A percentile compares a stretch with the other conserved stretches of the same genome.
Evolutionary conservation across 2,113 vertebrate species (phyloP).

Genomic region (Hiodon alosoides): DNA sequence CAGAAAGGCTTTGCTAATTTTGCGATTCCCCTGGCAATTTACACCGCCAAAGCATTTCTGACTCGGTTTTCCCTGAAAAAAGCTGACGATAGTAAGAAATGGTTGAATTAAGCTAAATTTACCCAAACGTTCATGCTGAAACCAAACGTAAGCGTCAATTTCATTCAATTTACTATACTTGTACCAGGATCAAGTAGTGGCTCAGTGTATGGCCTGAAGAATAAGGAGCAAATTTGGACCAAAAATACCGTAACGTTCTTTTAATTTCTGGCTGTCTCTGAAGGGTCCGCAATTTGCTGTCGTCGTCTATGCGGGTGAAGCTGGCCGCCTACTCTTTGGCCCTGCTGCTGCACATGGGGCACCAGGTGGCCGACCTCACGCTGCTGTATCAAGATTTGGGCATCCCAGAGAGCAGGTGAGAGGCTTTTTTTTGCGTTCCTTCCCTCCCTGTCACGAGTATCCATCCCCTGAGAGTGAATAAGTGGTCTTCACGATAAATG

Average conservation of each 20-base stretch:
- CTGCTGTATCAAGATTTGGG: slow-evolving; percentile 60
- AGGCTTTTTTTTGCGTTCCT: not conserved
- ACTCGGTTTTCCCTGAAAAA: no score
- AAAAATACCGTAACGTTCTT: not conserved
- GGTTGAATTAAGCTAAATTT: no score
- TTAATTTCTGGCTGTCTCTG: not conserved
- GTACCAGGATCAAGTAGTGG: no score
- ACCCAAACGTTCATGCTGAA: no score
- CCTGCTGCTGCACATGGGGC: slow-evolving; percentile 59
- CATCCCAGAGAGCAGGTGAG: slow-evolving; percentile 53
- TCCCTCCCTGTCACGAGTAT: not conserved
- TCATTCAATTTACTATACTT: no score
- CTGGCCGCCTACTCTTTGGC: slow-evolving; percentile 55
- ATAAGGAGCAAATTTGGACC: no score
- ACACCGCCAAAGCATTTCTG: no score
- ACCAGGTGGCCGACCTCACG: slow-evolving; percentile 57
- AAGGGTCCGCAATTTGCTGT: slow-evolving; percentile 54
- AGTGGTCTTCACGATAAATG: no score
- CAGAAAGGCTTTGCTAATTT: no score
- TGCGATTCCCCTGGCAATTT: no score
- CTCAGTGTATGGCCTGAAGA: not conserved
- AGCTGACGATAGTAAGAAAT: no score
- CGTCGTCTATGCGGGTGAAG: slow-evolving; percentile 55
- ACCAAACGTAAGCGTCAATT: not conserved
- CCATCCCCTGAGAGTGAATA: not conserved